Conservation (phyloP, 2,888 invertebrate genomes). For the Euplagia quadripunctaria region DNA sequence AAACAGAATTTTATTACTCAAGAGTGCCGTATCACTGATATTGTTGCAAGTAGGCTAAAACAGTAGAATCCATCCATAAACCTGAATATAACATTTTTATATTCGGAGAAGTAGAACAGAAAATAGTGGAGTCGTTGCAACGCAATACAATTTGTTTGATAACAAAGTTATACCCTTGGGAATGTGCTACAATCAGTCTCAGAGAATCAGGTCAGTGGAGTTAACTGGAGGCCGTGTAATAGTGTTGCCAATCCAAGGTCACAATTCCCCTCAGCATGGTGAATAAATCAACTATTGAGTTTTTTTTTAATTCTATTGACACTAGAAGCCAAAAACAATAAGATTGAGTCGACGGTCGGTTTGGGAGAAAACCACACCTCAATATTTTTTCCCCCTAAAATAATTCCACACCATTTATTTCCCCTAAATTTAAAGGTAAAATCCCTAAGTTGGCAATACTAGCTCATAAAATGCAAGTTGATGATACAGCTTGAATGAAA, state of each 20-base stretch:
- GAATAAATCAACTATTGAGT: not conserved
- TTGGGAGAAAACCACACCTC: not conserved
- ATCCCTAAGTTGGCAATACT: not conserved
- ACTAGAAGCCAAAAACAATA: not conserved
- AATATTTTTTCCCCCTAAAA: too few species aligned
- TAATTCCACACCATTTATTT: not conserved
- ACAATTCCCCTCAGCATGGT: not conserved
- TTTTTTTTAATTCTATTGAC: not conserved
- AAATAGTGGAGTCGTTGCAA: conserved; percentile 11
- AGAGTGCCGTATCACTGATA: not conserved
- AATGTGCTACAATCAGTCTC: conserved; percentile 28
- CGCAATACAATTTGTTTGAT: conserved; percentile 13
- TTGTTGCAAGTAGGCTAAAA: not conserved
- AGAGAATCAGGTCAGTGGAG: conserved; percentile 26
- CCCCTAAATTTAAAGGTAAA: not conserved
- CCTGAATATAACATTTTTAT: conserved; percentile 6
- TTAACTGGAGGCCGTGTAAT: not conserved
- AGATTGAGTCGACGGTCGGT: not conserved
- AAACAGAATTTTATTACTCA: not conserved
- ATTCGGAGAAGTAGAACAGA: conserved; percentile 3
- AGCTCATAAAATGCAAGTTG: not conserved
- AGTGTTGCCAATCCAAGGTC: not conserved
- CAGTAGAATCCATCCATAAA: conserved; percentile 1
- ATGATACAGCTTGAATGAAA: not conserved
- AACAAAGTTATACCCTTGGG: conserved; percentile 15